Conservation (phyloP, 2,797 vertebrate species). For the Ficedula albicollis region DNA sequence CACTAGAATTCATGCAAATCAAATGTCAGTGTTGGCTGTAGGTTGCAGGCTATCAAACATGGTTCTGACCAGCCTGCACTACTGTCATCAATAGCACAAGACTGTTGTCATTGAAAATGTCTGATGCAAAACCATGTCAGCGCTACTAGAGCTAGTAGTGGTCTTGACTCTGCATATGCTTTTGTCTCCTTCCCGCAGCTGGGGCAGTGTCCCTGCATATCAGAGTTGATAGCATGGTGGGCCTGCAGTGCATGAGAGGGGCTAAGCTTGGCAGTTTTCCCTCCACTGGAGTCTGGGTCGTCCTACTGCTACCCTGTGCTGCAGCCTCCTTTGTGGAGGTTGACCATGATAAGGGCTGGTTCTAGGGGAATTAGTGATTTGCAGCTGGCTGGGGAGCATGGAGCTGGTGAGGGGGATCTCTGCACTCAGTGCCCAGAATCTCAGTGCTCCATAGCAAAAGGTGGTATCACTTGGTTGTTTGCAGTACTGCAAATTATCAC, state of each 20-base stretch:
- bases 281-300: background rate
- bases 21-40: background rate
- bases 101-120: background rate
- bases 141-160: background rate
- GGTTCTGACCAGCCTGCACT: background rate
- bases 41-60: background rate
- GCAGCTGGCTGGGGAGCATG: background rate
- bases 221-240: background rate
- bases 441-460: background rate
- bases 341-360: background rate
- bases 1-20: background rate
- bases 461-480: background rate
- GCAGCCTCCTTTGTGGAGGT: background rate
- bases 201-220: background rate
- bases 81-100: background rate
- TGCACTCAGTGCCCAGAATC: background rate
- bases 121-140: background rate
- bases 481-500: background rate
- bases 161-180: background rate
- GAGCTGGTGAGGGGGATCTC: background rate
- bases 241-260: background rate
- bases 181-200: background rate
- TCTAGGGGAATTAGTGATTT: background rate
- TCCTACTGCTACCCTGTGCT: background rate
- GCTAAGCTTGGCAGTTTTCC: background rate